These are phyloP conservation scores for Syrista parreyssii DNA, from an alignment of 2,888 invertebrate genomes.

Conservation along the genomic window DNA sequence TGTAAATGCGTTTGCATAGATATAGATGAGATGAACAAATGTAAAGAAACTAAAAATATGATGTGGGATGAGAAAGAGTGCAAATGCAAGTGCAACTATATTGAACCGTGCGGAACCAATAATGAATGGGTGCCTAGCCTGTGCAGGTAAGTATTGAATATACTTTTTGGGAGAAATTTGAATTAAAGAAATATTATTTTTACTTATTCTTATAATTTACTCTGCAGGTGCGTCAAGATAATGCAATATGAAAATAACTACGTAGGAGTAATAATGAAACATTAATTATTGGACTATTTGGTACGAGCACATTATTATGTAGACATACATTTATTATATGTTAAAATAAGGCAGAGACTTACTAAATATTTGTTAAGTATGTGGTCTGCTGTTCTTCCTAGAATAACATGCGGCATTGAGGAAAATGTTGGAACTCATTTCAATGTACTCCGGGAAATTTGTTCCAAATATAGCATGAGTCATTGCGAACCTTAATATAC, in stretches of 20 bases:
- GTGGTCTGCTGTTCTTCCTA: neutral
- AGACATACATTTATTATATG: neutral
- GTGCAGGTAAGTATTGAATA: conserved; percentile 26
- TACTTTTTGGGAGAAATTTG: neutral
- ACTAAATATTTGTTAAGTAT: neutral
- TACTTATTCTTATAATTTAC: neutral
- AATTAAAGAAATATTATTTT: neutral
- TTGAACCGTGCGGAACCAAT: conserved; percentile 26
- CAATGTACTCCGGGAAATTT: neutral
- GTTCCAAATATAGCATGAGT: neutral
- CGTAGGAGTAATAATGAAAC: neutral
- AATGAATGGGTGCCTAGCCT: conserved; percentile 25
- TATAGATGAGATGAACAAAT: conserved; percentile 6
- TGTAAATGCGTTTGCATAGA: conserved; percentile 33
- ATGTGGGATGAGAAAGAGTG: conserved; percentile 30
- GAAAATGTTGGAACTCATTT: neutral
- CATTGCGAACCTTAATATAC: neutral
- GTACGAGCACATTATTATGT: neutral
- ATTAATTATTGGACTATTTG: neutral
- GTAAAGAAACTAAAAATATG: conserved; percentile 19
- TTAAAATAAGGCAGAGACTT: neutral
- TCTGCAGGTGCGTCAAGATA: conserved; percentile 26
- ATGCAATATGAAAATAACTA: conserved; percentile 1
- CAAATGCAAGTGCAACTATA: conserved; percentile 26
- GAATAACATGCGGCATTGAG: neutral